Conservation (phyloP, 2,113 vertebrate genomes). For the Asarcornis scutulata region DNA sequence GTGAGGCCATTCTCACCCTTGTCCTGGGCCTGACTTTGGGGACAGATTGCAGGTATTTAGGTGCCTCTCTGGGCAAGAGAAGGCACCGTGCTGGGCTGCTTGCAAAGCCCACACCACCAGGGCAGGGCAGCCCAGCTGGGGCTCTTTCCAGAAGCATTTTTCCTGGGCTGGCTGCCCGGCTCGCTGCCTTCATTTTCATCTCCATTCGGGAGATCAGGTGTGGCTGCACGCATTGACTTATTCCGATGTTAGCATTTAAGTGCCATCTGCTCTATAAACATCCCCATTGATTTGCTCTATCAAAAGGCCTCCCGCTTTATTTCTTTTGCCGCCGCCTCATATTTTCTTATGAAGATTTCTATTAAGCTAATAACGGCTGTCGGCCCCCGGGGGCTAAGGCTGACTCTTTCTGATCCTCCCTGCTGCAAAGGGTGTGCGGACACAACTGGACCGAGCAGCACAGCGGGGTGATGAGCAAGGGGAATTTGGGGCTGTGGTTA, state of each 20-base stretch:
- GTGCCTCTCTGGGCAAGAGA: rapidly evolving
- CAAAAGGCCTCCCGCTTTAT: neutral
- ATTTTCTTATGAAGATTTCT: neutral
- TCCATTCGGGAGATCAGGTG: neutral
- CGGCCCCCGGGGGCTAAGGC: neutral
- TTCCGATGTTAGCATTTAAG: neutral
- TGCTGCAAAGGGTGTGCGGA: rapidly evolving
- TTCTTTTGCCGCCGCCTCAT: neutral
- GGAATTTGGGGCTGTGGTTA: neutral
- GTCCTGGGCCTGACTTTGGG: neutral
- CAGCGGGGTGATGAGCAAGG: rapidly evolving
- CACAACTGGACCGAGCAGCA: rapidly evolving
- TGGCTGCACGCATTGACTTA: neutral
- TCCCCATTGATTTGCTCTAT: neutral
- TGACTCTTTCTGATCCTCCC: neutral
- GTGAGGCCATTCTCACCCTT: rapidly evolving
- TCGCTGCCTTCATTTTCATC: neutral
- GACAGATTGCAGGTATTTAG: neutral
- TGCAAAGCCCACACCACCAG: rapidly evolving
- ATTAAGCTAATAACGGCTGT: neutral
- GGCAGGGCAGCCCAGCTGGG: neutral
- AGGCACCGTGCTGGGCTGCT: rapidly evolving
- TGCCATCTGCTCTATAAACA: constrained; percentile 21
- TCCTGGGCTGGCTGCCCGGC: neutral
- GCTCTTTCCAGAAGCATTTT: neutral